Percentiles rank a stretch among this genome's conserved stretches.
Evolutionary conservation across 1,140 invertebrate genomes (phyloP).

Genomic region (Coptotermes formosanus): DNA sequence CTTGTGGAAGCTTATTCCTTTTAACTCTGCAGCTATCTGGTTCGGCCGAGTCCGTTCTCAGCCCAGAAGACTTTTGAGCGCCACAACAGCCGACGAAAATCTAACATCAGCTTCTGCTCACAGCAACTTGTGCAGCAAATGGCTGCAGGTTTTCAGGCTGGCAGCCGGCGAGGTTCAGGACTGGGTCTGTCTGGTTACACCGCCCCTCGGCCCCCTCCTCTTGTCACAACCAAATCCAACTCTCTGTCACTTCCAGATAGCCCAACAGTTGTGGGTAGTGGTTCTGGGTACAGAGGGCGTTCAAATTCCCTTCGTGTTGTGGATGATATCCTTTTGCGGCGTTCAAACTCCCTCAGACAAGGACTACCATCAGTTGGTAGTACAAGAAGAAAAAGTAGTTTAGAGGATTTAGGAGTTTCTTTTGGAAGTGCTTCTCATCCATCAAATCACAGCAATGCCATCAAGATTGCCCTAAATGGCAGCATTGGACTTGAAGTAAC

Average conservation of each 20-base stretch:
- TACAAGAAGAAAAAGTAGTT: constrained; percentile 70
- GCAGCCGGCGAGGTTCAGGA: constrained; percentile 50
- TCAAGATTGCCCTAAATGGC: constrained; percentile 80
- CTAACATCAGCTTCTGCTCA: constrained; percentile 86
- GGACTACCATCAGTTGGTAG: constrained; percentile 58
- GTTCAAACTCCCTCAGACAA: constrained; percentile 80
- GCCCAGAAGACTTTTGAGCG: constrained; percentile 91
- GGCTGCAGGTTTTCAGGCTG: constrained; percentile 57
- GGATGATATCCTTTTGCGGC: constrained; percentile 77
- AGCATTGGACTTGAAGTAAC: constrained; percentile 83
- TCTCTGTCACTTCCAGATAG: constrained; percentile 84
- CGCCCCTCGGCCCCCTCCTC: constrained; percentile 66
- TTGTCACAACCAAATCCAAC: constrained; percentile 81
- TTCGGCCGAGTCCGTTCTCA: constrained; percentile 86
- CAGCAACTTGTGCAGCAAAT: constrained; percentile 63
- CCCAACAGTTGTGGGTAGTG: constrained; percentile 60
- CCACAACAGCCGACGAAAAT: constrained; percentile 85
- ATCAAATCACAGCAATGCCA: constrained; percentile 64
- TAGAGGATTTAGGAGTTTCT: constrained; percentile 81
- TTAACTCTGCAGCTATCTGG: constrained; percentile 65
- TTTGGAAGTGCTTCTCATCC: constrained; percentile 65
- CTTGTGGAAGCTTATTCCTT: not conserved
- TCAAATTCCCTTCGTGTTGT: constrained; percentile 82
- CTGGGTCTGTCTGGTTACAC: constrained; percentile 56
- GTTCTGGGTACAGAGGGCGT: constrained; percentile 47